phyloP scores from a whole-genome alignment of 2,888 invertebrate genomes.

The Drosophila pegasa region DNA sequence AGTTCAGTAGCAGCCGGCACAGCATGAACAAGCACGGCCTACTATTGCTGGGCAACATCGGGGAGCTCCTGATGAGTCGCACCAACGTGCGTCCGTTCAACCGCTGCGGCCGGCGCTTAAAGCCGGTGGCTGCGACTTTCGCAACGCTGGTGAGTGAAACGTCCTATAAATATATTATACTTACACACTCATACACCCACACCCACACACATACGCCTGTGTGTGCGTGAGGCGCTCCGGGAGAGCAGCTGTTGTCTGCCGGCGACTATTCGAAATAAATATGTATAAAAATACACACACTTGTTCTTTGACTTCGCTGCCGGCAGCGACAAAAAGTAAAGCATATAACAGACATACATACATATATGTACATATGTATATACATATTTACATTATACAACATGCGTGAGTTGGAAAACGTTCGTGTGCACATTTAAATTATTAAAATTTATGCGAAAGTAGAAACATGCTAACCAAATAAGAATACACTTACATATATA shows the following conservation, averaged over 20 bases:
- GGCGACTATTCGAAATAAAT: constrained; percentile 40
- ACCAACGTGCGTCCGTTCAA: constrained; percentile 85
- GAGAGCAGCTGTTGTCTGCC: constrained; percentile 54
- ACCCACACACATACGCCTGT: neutral
- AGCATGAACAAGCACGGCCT: constrained; percentile 58
- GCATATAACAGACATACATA: constrained; percentile 14
- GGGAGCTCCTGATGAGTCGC: constrained; percentile 86
- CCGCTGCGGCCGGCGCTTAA: constrained; percentile 81
- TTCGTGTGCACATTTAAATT: constrained; percentile 56
- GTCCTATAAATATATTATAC: constrained; percentile 45
- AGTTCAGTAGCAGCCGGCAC: constrained; percentile 14
- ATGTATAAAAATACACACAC: constrained; percentile 63
- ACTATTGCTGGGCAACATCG: constrained; percentile 87
- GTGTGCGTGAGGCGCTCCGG: constrained; percentile 49
- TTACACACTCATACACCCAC: neutral
- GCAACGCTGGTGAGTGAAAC: constrained; percentile 66
- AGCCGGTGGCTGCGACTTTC: constrained; percentile 71
- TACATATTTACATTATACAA: constrained; percentile 11
- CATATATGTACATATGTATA: constrained; percentile 6
- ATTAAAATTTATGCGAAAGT: constrained; percentile 63
- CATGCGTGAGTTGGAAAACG: constrained; percentile 31
- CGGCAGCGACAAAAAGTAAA: constrained; percentile 17
- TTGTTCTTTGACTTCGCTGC: constrained; percentile 36
- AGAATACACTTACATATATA: constrained; percentile 4
- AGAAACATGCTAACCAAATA: constrained; percentile 18